Evolutionary conservation across 2,797 vertebrate species (phyloP), one percentile per base, ranked within the genome.

Genomic region (Luscinia luscinia): DNA sequence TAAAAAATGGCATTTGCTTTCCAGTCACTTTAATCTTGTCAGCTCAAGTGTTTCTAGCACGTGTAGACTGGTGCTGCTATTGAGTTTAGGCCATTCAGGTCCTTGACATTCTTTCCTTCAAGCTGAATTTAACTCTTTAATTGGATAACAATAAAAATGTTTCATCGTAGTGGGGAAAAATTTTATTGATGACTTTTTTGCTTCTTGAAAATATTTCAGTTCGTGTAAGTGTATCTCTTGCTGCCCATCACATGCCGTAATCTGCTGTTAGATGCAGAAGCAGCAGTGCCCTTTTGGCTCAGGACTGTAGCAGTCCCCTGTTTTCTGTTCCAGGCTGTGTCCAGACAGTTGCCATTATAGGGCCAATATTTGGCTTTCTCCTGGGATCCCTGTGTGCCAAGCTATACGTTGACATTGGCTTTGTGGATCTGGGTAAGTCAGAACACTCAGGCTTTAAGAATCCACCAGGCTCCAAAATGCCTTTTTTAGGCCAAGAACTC

Each of bases 311-410:
- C 27, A 22, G 9, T 32, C 16, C 20, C 40, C 11, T 84, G 16
- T 45, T 81, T 87, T 87, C 22, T 95, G 6, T 97, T 95, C 59
- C 97, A 99, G 99, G 99, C n/a, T 99, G 98, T 57, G 98, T 99
- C 66, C 99, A 99, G 96, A 99, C 99, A 1, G 97, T 98, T n/a
- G 98, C 99, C 10, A 98, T 99, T 70, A 98, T 99, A 58, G 99
- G 99, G n/a, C 99, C 99, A 46, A 98, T 99, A 89, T 99, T 99
- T 95, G 99, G 99, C 43, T 99, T 99, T 94, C 98, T 99, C 78
- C 96, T 99, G 90, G 99, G 99, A 61, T 99, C 99, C 1, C 95
- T 99, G n/a, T 99, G 99, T 95, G 99, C 99, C 88, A 99, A 98
- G 92, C 97, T 99, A 77, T 99, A 99, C 45, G 99, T 99, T 84